Conservation (phyloP, 2,888 invertebrate species). For the Morinoia aosen region DNA sequence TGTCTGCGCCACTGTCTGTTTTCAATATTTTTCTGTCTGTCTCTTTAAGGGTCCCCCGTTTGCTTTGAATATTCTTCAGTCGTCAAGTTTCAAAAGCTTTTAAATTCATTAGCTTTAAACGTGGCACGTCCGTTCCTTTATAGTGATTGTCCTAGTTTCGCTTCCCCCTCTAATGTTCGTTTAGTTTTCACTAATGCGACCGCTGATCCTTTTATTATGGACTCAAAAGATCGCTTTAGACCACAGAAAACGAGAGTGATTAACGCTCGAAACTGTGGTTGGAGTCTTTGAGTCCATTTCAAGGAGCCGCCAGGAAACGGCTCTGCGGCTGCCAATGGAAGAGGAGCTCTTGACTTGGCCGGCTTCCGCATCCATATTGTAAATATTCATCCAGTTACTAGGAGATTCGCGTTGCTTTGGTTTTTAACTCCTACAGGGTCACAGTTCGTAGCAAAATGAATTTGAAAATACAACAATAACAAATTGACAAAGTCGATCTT, state of each 20-base stretch:
- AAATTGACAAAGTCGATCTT: background rate
- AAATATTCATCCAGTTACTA: background rate
- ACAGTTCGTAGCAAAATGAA: background rate
- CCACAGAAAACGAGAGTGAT: background rate
- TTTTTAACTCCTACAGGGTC: background rate
- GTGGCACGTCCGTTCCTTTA: background rate
- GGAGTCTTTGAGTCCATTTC: background rate
- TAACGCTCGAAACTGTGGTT: constrained; percentile 12
- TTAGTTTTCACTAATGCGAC: background rate
- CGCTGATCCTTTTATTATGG: background rate
- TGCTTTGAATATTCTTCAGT: background rate
- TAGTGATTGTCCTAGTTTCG: background rate
- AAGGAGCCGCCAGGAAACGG: background rate
- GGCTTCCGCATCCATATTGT: background rate
- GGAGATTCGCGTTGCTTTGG: background rate
- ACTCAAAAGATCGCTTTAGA: background rate
- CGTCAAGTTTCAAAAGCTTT: background rate
- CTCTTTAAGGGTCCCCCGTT: background rate
- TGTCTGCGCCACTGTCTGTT: background rate
- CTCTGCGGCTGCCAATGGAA: background rate
- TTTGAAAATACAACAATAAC: background rate
- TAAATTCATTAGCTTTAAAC: background rate
- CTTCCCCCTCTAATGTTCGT: background rate
- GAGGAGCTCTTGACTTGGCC: background rate
- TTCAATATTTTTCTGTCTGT: background rate